Conservation (phyloP, 2,797 vertebrate genomes). For the Benthosema pterotum region DNA sequence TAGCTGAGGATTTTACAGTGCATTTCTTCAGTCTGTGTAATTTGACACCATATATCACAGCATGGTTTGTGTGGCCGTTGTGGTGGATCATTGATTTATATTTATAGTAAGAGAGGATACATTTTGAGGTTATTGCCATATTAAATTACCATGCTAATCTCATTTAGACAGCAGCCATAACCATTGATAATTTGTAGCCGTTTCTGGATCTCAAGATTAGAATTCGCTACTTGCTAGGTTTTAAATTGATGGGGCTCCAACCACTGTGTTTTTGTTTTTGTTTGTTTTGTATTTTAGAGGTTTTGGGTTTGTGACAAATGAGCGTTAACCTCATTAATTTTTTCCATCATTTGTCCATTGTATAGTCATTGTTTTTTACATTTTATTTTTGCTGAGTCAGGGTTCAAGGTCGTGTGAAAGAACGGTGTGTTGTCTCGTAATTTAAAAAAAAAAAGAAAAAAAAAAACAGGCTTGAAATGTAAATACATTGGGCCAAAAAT, state of each 20-base stretch:
- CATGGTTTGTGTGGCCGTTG: constrained; percentile 41
- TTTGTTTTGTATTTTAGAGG: background rate
- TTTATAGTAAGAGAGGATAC: constrained; percentile 8
- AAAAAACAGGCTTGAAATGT: constrained; percentile 51
- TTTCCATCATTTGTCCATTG: constrained; percentile 51
- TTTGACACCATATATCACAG: constrained; percentile 12
- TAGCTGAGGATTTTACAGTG: too few relatives aligned
- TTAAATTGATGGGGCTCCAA: background rate
- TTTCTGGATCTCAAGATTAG: constrained; percentile 1
- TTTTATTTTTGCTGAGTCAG: constrained; percentile 49
- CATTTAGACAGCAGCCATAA: background rate
- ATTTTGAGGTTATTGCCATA: background rate
- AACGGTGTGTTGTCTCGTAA: constrained; percentile 33
- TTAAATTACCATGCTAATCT: constrained; percentile 11
- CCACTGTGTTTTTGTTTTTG: background rate
- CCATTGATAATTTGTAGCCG: background rate
- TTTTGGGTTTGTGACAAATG: constrained; percentile 8
- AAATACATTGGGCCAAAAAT: constrained; percentile 75
- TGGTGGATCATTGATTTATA: background rate
- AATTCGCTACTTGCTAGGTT: constrained; percentile 2
- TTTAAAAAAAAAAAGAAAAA: too few relatives aligned
- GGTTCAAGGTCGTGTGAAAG: constrained; percentile 37
- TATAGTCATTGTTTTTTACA: constrained; percentile 56
- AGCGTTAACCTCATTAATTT: constrained; percentile 22
- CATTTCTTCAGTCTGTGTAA: background rate